Conservation (phyloP, 1,140 invertebrate genomes). For the Metaphire vulgaris region DNA sequence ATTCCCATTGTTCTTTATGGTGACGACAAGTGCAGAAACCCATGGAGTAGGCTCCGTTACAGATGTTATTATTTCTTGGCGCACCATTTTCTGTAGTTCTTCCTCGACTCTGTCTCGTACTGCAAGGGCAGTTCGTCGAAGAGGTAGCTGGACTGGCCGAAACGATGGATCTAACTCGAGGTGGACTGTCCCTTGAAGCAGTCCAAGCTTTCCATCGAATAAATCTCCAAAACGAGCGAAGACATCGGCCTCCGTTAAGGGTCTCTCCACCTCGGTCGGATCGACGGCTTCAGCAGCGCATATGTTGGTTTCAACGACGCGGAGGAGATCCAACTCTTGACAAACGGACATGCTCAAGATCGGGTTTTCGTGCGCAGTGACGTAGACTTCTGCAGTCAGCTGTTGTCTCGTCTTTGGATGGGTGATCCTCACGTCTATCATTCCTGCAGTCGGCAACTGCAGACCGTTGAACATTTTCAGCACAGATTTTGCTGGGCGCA, state of each 20-base stretch:
- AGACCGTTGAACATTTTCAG: neutral
- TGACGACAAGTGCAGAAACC: slow-evolving; percentile 33
- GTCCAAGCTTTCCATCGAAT: slow-evolving; percentile 22
- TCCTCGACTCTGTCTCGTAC: slow-evolving; percentile 23
- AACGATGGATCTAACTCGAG: slow-evolving; percentile 19
- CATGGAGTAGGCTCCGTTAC: slow-evolving; percentile 33
- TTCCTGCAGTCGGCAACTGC: neutral
- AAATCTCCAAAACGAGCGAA: neutral
- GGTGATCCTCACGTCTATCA: neutral
- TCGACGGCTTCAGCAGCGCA: neutral
- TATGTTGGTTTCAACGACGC: neutral
- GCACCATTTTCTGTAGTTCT: slow-evolving; percentile 29
- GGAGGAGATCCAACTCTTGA: neutral
- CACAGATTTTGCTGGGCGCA: neutral
- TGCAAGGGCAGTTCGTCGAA: slow-evolving; percentile 24
- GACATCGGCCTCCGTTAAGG: neutral
- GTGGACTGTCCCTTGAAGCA: slow-evolving; percentile 16
- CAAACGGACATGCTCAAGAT: neutral
- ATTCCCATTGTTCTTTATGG: slow-evolving; percentile 31
- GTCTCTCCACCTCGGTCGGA: neutral
- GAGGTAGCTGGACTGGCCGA: slow-evolving; percentile 24
- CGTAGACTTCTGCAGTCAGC: neutral
- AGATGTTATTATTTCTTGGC: slow-evolving; percentile 29
- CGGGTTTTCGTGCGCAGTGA: neutral
- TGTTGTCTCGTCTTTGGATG: neutral